These are phyloP conservation scores for Miichthys miiuy DNA, from an alignment of 2,797 vertebrate genomes.

Conservation along the genomic window DNA sequence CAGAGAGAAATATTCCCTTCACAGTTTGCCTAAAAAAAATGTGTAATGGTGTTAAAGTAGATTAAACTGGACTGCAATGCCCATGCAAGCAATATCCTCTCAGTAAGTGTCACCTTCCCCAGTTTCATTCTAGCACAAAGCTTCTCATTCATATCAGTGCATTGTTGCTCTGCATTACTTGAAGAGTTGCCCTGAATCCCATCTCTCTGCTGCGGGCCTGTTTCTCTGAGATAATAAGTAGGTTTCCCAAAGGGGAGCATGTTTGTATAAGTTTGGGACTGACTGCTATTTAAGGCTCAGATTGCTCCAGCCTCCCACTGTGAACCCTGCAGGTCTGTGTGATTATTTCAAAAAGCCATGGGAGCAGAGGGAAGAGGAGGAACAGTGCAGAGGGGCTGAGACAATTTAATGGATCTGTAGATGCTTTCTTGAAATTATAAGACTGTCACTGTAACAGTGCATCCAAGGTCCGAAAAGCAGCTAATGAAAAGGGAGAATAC, in stretches of 20 bases:
- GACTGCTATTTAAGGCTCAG: conserved; percentile 70
- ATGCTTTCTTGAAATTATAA: background rate
- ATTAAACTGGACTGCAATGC: background rate
- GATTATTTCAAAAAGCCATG: conserved; percentile 32
- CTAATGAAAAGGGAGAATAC: background rate
- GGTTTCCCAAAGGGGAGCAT: conserved; percentile 61
- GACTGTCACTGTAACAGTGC: background rate
- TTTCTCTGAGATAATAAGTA: conserved; percentile 76
- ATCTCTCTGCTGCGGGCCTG: conserved; percentile 36
- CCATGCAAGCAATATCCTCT: background rate
- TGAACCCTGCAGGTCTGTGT: conserved; percentile 50
- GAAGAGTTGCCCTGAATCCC: conserved; percentile 33
- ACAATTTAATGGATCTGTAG: conserved; percentile 2
- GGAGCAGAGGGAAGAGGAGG: conserved; percentile 1
- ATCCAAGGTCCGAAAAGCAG: background rate
- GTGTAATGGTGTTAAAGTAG: background rate
- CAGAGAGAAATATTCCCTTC: background rate
- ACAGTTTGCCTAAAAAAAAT: background rate
- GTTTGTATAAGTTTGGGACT: conserved; percentile 66
- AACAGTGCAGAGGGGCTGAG: conserved; percentile 15
- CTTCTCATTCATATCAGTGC: conserved; percentile 19
- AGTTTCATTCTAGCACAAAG: conserved; percentile 11
- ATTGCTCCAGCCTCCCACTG: conserved; percentile 56
- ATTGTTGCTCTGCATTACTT: conserved; percentile 30
- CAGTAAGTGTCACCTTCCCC: background rate